phyloP scores from a whole-genome alignment of 2,113 vertebrate species.

The Oenanthe melanoleuca region DNA sequence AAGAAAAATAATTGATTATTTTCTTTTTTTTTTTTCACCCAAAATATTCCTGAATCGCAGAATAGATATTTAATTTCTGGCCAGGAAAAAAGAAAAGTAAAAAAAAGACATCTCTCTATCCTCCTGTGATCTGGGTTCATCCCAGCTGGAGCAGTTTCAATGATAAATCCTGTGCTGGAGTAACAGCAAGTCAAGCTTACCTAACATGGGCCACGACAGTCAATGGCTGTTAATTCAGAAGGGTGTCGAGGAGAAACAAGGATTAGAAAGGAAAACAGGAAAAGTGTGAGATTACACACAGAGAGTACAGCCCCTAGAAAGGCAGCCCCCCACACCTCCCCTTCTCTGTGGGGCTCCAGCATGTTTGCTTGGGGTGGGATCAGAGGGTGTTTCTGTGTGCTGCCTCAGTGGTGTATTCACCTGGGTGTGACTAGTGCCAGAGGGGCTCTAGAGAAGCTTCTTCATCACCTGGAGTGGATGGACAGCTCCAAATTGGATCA shows the following conservation, averaged over 20 bases:
- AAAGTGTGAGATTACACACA: not conserved
- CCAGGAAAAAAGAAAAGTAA: not conserved
- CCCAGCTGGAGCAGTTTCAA: not conserved
- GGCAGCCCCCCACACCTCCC: not conserved
- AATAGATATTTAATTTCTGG: not conserved
- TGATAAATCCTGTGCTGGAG: not conserved
- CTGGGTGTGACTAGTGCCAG: rapidly evolving
- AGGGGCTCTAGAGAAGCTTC: not conserved
- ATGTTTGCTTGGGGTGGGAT: not conserved
- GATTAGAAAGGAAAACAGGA: not conserved
- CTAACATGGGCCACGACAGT: rapidly evolving
- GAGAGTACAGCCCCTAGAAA: not conserved
- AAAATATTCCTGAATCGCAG: not conserved
- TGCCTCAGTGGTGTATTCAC: not conserved
- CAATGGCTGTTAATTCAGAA: not conserved
- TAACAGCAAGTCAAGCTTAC: rapidly evolving
- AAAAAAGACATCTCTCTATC: not conserved
- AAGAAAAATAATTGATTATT: not conserved
- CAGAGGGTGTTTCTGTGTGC: not conserved
- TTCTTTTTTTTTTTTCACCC: not conserved
- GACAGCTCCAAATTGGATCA: not conserved
- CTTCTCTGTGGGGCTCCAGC: not conserved
- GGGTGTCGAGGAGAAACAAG: not conserved
- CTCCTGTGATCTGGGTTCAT: not conserved
- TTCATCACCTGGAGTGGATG: not conserved